Percentiles rank a stretch among this genome's conserved stretches.
Evolutionary conservation across 35 echinoderm and acorn worm species (phyloP).

Genomic region (Apostichopus californicus): DNA sequence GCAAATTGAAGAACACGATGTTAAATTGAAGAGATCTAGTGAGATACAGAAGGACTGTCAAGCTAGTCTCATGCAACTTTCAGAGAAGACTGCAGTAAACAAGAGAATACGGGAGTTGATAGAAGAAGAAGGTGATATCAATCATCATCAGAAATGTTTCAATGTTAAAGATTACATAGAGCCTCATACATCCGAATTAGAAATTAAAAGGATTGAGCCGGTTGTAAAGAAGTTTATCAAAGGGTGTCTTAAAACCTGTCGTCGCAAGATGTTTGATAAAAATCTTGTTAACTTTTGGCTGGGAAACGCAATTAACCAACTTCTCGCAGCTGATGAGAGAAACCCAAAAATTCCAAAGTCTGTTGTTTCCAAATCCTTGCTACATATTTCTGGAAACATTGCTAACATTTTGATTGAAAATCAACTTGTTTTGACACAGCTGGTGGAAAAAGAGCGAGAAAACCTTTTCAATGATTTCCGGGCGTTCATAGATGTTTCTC

Average conservation of each 20-base stretch:
- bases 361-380: background rate
- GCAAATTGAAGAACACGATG: background rate
- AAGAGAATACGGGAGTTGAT: background rate
- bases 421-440: background rate
- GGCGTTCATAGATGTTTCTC: conserved; percentile 12
- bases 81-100: background rate
- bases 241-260: background rate
- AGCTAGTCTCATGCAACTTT: conserved; percentile 16
- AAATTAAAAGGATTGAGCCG: background rate
- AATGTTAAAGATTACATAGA: background rate
- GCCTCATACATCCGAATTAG: background rate
- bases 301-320: background rate
- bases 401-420: background rate
- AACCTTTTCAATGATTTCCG: background rate
- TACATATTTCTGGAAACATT: background rate
- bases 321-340: background rate
- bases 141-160: background rate
- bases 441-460: background rate
- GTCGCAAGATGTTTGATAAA: background rate
- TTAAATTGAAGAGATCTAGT: background rate
- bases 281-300: background rate
- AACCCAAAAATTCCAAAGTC: background rate
- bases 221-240: background rate
- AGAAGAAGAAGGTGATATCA: background rate
- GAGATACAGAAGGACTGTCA: conserved; percentile 1